These are phyloP conservation scores for Volucella inanis DNA, from an alignment of 2,888 invertebrate genomes.

Conservation along the genomic window DNA sequence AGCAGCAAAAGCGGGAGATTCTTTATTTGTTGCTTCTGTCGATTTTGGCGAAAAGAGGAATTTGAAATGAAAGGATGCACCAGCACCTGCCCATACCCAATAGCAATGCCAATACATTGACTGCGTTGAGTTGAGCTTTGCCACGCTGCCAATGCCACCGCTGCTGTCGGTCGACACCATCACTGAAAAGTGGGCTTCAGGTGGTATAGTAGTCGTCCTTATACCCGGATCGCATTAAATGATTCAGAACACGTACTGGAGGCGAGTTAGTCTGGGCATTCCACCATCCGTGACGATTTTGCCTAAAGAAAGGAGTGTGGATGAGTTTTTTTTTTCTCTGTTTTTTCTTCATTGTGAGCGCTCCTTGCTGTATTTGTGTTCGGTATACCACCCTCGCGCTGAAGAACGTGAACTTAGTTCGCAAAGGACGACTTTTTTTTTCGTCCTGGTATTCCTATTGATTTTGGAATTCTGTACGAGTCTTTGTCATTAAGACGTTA, in stretches of 20 bases:
- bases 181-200: conserved; percentile 12
- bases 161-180: background rate
- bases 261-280: conserved; percentile 43
- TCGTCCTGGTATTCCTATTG: conserved; percentile 58
- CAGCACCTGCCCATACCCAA: background rate
- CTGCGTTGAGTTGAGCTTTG: conserved; percentile 51
- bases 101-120: conserved; percentile 48
- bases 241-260: conserved; percentile 65
- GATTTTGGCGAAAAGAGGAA: conserved; percentile 9
- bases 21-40: conserved; percentile 66
- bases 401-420: conserved; percentile 48
- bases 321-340: conserved; percentile 2
- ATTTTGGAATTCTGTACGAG: conserved; percentile 73
- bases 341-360: background rate
- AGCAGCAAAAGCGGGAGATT: conserved; percentile 13
- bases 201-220: background rate
- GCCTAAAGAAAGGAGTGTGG: conserved; percentile 34
- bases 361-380: conserved; percentile 47
- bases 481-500: conserved; percentile 74
- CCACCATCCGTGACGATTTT: conserved; percentile 53
- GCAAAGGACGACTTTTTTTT: conserved; percentile 12
- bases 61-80: conserved; percentile 41
- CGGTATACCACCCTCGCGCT: conserved; percentile 36
- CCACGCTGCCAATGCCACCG: background rate
- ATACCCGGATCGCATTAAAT: conserved; percentile 37